Evolutionary conservation across 2,888 invertebrate genomes (phyloP).

Genomic region (Thecophora atra): DNA sequence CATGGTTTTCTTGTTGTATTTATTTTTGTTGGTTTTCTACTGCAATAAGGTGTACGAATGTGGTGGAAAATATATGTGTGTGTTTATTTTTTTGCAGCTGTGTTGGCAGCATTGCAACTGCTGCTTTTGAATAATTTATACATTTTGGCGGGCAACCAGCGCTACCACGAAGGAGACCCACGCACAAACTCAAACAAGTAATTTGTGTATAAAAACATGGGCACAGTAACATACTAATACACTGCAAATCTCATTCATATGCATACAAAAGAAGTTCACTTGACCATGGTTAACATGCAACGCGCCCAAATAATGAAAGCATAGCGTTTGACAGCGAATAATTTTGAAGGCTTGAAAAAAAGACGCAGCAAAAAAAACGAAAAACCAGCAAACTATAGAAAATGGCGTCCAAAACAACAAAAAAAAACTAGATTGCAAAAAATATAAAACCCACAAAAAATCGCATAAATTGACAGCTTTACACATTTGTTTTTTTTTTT

Average conservation of each 20-base stretch:
- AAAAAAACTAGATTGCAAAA: background rate
- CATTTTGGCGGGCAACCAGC: slow-evolving; percentile 38
- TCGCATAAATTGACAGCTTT: slow-evolving; percentile 10
- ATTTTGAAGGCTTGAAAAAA: slow-evolving; percentile 17
- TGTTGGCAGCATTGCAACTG: slow-evolving; percentile 32
- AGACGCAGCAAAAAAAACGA: background rate
- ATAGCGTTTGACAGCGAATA: slow-evolving; percentile 9
- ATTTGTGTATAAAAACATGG: background rate
- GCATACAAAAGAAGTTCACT: slow-evolving; percentile 37
- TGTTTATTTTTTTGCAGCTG: background rate
- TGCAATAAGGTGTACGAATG: background rate
- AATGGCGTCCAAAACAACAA: background rate
- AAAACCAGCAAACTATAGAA: too few relatives aligned
- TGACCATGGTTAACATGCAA: slow-evolving; percentile 39
- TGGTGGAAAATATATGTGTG: background rate
- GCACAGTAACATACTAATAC: background rate
- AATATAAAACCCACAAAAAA: too few relatives aligned
- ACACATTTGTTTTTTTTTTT: background rate
- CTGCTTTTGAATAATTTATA: slow-evolving; percentile 40
- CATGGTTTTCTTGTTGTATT: too few relatives aligned
- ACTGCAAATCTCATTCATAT: background rate
- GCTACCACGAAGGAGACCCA: slow-evolving; percentile 37
- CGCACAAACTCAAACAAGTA: slow-evolving; percentile 19
- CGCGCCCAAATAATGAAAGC: slow-evolving; percentile 36
- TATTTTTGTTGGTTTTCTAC: too few relatives aligned